Base-by-base conservation (phyloP, 2,113 vertebrate species). In the Recurvirostra avosetta region DNA sequence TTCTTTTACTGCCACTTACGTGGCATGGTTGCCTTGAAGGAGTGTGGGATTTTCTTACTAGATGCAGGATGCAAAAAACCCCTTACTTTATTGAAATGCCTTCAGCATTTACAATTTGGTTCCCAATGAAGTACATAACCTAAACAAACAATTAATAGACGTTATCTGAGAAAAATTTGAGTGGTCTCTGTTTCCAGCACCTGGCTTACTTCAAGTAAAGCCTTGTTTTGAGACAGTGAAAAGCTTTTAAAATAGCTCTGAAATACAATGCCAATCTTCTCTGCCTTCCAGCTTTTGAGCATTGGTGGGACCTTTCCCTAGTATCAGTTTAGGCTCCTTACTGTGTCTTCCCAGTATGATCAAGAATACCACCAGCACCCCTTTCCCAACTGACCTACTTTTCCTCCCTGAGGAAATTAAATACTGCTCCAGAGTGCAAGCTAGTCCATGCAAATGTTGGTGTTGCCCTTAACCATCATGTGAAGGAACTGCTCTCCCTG, bases 401-500 rank as follows among this genome's bases (percentile, higher is more conserved):
- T 53, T 68, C 38, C 8, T 34, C 23, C n/a, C 19, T 3, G 1
- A 29, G 36, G 23, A 89, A 86, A 66, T 45, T 15, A 50, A 61
- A 56, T 21, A n/a, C 6, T 14, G 15, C 34, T 40, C 32, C 50
- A 58, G 58, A n/a, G n/a, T 2, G 5, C 36, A 38, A 30, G 34
- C 36, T 23, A 45, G 49, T 30, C 45, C 67, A 14, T 0, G 0
- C 14, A 70, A 65, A 66, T 0, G 0, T 10, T 70, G 55, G 26
- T 36, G 6, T 47, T 78, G 63, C n/a, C 43, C 0, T 1, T 1
- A 88, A 18, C 30, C 23, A 34, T 5, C 27, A 15, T 0, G 0
- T 0, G 1, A 36, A 75, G 29, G 30, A 92, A 32, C 4, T 2
- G 0, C 15, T 62, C n/a, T 72, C 47, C 40, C 38, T 32, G 13